Base-by-base conservation (phyloP, 1,140 invertebrate genomes). In the Spodoptera litura region DNA sequence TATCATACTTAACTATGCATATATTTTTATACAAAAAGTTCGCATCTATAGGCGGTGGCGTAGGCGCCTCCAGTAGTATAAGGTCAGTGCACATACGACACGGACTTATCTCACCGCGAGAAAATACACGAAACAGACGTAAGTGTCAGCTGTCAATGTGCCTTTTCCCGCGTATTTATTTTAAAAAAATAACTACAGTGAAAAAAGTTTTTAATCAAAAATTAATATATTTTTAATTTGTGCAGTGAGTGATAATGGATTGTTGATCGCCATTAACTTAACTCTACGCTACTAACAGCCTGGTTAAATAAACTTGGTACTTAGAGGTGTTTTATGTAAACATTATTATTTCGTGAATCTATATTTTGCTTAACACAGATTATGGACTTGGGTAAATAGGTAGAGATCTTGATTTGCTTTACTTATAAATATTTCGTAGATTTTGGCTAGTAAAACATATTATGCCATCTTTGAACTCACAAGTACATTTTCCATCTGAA, bases 61-160 rank as follows among this genome's bases (percentile, higher is more conserved):
- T 93, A 89, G 91, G 91, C 86, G 91, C 80, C 55, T 20, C 35
- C 52, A 81, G n/a, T 76, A 84, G 84, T 92, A 93, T 93, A 92
- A 93, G 90, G 89, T 87, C 80, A 74, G 70, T 73, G 72, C 75
- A 55, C 75, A 55, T 78, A 66, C 68, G 70, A 58, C 72, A 75
- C 75, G 80, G 76, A 73, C 87, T 88, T 91, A 91, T 87, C 89
- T 91, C 86, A 64, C 81, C 85, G 84, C 70, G 76, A 82, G 88
- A 88, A 86, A 80, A 79, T 83, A 83, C 82, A 91, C 87, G 86
- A 85, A 66, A 89, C 88, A 84, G 84, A 88, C 87, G 89, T 92
- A 92, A 92, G 91, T 92, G 86, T 81, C 53, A 35, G n/a, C 49
- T 15, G 49, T 64, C 49, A 4, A 4, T 15, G 62, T 31, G 58